Percentiles rank a stretch among this genome's conserved stretches.
phyloP scores from a whole-genome alignment of 2,113 vertebrate genomes.

The Equus przewalskii region DNA sequence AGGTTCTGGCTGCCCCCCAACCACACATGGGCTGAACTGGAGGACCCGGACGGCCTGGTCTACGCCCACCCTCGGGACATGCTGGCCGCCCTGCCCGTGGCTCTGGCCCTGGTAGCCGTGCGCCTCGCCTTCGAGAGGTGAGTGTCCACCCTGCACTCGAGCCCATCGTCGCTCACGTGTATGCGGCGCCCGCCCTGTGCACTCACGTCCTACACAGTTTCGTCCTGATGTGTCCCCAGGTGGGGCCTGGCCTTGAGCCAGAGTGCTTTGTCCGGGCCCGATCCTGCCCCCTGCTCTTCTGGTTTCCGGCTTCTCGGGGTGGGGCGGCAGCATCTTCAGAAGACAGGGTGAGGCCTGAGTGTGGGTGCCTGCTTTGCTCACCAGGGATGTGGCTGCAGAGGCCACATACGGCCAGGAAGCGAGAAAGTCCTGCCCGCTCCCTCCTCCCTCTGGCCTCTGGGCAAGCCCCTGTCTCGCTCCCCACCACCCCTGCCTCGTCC shows the following conservation, averaged over 20 bases:
- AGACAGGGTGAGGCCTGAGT: not conserved
- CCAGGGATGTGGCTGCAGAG: not conserved
- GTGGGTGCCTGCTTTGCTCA: not conserved
- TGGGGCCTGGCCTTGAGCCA: not conserved
- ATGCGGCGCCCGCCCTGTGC: accelerated
- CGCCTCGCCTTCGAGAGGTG: conserved; percentile 94
- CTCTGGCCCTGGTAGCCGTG: conserved; percentile 89
- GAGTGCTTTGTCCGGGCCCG: not conserved
- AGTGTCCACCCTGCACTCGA: not conserved
- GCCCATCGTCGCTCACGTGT: accelerated
- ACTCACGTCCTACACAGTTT: not conserved
- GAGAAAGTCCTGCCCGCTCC: not conserved
- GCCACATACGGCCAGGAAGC: not conserved
- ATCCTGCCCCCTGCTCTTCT: not conserved
- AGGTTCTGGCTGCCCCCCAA: conserved; percentile 94
- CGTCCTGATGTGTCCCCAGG: accelerated
- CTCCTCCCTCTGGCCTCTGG: not conserved
- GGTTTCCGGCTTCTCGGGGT: not conserved
- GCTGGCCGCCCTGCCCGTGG: conserved; percentile 90
- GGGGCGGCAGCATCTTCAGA: not conserved
- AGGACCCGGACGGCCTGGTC: conserved; percentile 85
- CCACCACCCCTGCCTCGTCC: too few relatives aligned
- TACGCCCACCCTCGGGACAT: conserved; percentile 85
- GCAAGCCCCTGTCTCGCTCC: not conserved
- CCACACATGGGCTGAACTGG: conserved; percentile 90